phyloP scores from a whole-genome alignment of 2,113 vertebrate species.

The Megaleporinus macrocephalus region DNA sequence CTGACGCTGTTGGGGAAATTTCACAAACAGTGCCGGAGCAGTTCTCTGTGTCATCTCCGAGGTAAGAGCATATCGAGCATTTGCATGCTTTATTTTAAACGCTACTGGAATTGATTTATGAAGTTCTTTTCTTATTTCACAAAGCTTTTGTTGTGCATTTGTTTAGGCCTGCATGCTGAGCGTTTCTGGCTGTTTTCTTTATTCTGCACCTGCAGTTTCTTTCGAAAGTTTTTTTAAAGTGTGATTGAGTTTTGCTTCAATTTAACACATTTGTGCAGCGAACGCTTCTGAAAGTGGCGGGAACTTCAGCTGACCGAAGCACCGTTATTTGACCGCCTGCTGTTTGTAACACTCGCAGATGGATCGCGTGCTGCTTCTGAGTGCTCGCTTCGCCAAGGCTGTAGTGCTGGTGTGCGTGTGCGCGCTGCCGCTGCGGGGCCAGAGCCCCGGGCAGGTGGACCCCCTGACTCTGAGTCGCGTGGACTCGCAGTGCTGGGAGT shows the following conservation, averaged over 20 bases:
- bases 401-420: constrained; percentile 78
- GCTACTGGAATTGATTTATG: no score
- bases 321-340: neutral
- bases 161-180: neutral
- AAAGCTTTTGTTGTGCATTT: neutral
- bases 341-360: constrained; percentile 63
- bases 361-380: constrained; percentile 64
- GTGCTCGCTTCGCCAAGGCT: constrained; percentile 72
- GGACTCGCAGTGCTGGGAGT: constrained; percentile 92
- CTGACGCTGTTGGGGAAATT: constrained; percentile 33
- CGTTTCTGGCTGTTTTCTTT: no score
- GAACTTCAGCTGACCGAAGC: no score
- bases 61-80: constrained; percentile 39
- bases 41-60: constrained; percentile 48
- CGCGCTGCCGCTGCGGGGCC: constrained; percentile 66
- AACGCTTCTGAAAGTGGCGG: no score
- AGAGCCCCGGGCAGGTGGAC: constrained; percentile 80
- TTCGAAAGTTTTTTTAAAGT: no score
- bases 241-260: no score
- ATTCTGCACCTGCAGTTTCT: no score
- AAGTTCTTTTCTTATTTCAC: no score
- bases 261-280: no score
- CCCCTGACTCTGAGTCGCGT: constrained; percentile 79
- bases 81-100: neutral
- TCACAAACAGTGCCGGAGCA: constrained; percentile 33